A percentile compares a stretch with the other conserved stretches of the same genome.
These are phyloP conservation scores for Drosophila bocki DNA, from an alignment of 1,140 invertebrate genomes.

Conservation along the genomic window DNA sequence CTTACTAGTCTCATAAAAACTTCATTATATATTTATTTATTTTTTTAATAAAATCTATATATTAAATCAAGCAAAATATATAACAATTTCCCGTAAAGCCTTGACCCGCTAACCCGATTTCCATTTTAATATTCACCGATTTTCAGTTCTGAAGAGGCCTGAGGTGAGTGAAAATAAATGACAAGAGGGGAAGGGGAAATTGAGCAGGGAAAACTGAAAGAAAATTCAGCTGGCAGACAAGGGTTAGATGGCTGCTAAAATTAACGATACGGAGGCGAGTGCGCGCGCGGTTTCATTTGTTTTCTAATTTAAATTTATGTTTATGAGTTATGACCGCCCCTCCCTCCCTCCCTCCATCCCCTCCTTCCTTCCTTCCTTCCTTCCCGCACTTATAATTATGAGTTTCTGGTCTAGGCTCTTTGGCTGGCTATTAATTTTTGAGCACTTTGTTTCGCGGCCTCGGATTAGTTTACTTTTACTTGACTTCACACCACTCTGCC, in stretches of 20 bases:
- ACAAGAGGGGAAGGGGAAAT: not conserved
- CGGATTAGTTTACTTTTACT: constrained; percentile 64
- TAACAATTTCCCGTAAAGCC: not conserved
- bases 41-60: not conserved
- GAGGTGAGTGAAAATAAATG: constrained; percentile 9
- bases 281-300: constrained; percentile 70
- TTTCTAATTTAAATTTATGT: constrained; percentile 84
- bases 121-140: constrained; percentile 18
- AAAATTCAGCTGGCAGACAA: constrained; percentile 13
- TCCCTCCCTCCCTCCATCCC: too few species aligned
- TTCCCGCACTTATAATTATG: constrained; percentile 59
- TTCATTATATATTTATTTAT: too few species aligned
- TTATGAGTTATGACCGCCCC: constrained; percentile 69
- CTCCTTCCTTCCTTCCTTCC: not conserved
- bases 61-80: not conserved
- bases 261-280: constrained; percentile 52
- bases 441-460: constrained; percentile 65
- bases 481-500: constrained; percentile 3
- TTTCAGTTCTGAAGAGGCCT: not conserved
- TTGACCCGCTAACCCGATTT: constrained; percentile 31
- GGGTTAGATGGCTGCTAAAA: constrained; percentile 48
- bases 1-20: too few species aligned
- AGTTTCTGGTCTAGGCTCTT: constrained; percentile 52
- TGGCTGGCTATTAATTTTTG: constrained; percentile 73
- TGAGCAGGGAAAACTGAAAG: constrained; percentile 1